Percentiles rank a stretch among this genome's conserved stretches.
phyloP scores from a whole-genome alignment of 2,113 vertebrate species.

The Hystrix cristata region DNA sequence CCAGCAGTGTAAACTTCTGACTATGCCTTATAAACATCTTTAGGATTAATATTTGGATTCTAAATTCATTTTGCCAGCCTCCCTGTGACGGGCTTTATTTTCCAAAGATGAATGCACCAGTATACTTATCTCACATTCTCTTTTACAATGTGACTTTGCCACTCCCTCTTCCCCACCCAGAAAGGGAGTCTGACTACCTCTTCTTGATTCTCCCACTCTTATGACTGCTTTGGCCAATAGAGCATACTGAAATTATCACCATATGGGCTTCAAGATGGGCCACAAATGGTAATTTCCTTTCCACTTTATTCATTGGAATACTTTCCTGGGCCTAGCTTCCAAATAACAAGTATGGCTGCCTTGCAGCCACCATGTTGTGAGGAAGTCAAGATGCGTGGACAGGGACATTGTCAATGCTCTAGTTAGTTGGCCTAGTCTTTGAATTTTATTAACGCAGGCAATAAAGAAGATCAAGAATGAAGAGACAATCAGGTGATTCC shows the following conservation, averaged over 20 bases:
- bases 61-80: not conserved
- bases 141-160: not conserved
- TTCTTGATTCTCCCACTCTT: not conserved
- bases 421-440: not conserved
- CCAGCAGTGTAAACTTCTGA: not conserved
- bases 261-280: not conserved
- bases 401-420: not conserved
- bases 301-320: not conserved
- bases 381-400: not conserved
- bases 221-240: not conserved
- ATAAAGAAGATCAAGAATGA: not conserved
- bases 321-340: not conserved
- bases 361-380: not conserved
- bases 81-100: constrained; percentile 14
- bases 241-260: not conserved
- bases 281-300: not conserved
- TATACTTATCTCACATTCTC: not conserved
- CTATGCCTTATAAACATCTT: not conserved
- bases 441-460: not conserved
- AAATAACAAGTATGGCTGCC: not conserved
- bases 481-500: not conserved
- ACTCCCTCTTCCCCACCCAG: not conserved
- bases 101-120: not conserved
- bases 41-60: constrained; percentile 43
- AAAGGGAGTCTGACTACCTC: not conserved